Conservation (phyloP, 2,797 vertebrate species). For the Heliangelus exortis region DNA sequence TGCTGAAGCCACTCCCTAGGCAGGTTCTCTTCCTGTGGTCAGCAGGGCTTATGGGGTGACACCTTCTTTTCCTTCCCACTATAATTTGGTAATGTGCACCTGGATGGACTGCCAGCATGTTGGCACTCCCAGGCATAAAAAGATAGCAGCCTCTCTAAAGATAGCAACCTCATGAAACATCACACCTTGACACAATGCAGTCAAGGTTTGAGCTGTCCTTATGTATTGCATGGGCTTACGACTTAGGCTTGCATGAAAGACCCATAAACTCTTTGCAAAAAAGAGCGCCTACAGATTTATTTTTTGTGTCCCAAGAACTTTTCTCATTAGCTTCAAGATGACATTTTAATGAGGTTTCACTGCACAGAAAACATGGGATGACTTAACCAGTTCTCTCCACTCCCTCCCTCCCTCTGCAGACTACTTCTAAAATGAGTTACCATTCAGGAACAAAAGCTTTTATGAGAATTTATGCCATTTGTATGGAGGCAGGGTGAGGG, state of each 20-base stretch:
- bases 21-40: not conserved
- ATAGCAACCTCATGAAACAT: not conserved
- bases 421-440: conserved; percentile 32
- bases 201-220: not conserved
- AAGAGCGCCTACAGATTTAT: conserved; percentile 17
- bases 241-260: conserved; percentile 57
- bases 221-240: conserved; percentile 49
- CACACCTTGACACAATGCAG: not conserved
- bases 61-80: conserved; percentile 37
- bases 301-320: conserved; percentile 63
- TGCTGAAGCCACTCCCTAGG: not conserved
- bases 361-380: conserved; percentile 28
- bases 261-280: conserved; percentile 29
- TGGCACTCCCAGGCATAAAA: not conserved
- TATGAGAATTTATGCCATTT: not conserved
- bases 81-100: not conserved
- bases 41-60: not conserved
- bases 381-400: not conserved
- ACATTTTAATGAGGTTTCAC: conserved; percentile 70
- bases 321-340: conserved; percentile 63
- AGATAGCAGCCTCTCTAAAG: not conserved
- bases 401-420: not conserved
- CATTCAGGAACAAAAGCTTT: not conserved
- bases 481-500: not conserved
- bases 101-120: not conserved